Conservation (phyloP, 2,113 vertebrate genomes). For the Morone chrysops region DNA sequence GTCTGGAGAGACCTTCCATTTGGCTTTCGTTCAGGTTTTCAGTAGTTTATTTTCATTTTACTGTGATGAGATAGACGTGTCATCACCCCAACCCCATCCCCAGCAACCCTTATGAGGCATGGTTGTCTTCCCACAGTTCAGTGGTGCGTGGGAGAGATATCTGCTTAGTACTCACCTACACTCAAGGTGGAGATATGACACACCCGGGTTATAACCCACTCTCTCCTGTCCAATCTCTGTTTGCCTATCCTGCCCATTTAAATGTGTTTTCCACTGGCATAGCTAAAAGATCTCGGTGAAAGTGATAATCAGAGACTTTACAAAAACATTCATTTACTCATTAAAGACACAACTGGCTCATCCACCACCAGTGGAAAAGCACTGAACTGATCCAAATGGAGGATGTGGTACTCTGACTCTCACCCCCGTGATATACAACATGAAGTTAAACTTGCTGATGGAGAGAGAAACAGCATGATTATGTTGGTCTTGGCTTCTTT, state of each 20-base stretch:
- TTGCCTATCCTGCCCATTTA: neutral
- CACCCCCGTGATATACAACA: constrained; percentile 54
- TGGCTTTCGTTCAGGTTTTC: constrained; percentile 67
- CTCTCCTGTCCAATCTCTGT: constrained; percentile 3
- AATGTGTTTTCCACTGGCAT: constrained; percentile 3
- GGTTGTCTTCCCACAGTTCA: constrained; percentile 73
- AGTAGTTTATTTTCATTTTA: constrained; percentile 80
- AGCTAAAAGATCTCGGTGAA: neutral
- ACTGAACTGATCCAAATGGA: constrained; percentile 42
- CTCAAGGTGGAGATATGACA: constrained; percentile 50
- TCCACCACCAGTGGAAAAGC: constrained; percentile 41
- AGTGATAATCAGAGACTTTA: constrained; percentile 11
- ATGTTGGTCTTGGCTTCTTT: constrained; percentile 76
- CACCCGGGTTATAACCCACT: constrained; percentile 7
- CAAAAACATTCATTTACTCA: constrained; percentile 26
- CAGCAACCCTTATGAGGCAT: constrained; percentile 69
- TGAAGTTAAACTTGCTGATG: constrained; percentile 81
- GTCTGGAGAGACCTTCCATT: constrained; percentile 65
- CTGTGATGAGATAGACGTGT: constrained; percentile 76
- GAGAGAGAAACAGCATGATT: constrained; percentile 67
- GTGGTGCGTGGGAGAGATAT: constrained; percentile 71
- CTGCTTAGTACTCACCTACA: constrained; percentile 56
- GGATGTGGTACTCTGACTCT: constrained; percentile 48
- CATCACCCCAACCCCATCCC: constrained; percentile 61
- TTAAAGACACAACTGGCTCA: constrained; percentile 27